Percentiles rank a stretch among this genome's conserved stretches.
Conservation (phyloP, 2,797 vertebrate species). For the Dendrocincla tyrannina region DNA sequence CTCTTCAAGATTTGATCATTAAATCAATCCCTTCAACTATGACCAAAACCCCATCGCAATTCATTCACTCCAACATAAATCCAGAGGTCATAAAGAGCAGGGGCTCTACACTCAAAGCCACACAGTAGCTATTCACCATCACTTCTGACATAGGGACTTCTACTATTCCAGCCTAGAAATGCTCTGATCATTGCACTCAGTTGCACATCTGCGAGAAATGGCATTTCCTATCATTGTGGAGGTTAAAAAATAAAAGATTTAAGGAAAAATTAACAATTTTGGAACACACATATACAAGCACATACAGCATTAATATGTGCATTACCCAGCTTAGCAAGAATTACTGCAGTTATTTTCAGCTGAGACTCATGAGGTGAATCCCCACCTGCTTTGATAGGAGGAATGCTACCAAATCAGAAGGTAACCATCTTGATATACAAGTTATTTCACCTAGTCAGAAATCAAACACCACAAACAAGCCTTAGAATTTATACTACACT, state of each 20-base stretch:
- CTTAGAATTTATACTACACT: background rate
- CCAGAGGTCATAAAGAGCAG: background rate
- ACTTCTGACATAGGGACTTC: background rate
- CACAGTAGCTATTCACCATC: background rate
- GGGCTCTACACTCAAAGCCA: background rate
- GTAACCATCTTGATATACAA: background rate
- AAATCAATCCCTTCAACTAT: background rate
- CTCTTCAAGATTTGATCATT: background rate
- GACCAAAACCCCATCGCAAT: background rate
- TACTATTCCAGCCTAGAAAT: background rate
- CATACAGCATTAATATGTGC: background rate
- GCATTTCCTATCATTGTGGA: background rate
- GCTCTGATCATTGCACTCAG: background rate
- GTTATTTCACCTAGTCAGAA: background rate
- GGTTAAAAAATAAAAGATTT: background rate
- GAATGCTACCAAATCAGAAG: background rate
- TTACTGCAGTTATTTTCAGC: conserved; percentile 8
- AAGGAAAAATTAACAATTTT: background rate
- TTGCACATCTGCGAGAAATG: background rate
- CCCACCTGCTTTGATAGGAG: background rate
- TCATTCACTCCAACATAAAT: background rate
- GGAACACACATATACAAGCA: background rate
- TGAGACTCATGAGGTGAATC: background rate
- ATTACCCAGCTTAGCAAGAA: background rate
- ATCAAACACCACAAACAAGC: background rate